Conservation (phyloP, 2,888 invertebrate species). For the Mystacides longicornis region DNA sequence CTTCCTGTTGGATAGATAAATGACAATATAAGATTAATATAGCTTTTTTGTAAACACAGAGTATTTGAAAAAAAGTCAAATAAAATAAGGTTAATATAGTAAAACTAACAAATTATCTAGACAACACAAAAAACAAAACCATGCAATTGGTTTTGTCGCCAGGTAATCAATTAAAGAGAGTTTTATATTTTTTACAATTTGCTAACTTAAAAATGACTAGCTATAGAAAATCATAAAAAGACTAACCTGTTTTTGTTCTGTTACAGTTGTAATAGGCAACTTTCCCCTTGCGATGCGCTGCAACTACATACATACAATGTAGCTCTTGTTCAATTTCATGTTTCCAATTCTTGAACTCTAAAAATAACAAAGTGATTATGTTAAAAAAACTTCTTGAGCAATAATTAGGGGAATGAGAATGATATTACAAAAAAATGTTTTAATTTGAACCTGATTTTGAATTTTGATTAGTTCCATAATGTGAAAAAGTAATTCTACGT, state of each 20-base stretch:
- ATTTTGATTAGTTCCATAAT: not conserved
- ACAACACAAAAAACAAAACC: not conserved
- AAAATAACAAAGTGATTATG: not conserved
- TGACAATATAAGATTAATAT: not conserved
- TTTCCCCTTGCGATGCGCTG: not conserved
- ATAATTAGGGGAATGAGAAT: conserved; percentile 2
- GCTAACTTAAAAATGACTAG: not conserved
- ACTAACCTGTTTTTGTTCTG: conserved; percentile 2
- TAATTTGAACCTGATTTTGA: not conserved
- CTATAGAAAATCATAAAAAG: not conserved
- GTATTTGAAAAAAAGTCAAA: not conserved
- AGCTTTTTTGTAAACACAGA: not conserved
- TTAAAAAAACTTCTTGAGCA: not conserved
- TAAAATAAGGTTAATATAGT: not conserved
- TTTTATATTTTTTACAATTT: not conserved
- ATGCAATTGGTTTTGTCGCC: not conserved
- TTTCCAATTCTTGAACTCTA: conserved; percentile 5
- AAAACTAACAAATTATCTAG: not conserved
- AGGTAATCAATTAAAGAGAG: not conserved
- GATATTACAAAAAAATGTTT: not conserved
- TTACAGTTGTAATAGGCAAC: conserved; percentile 3
- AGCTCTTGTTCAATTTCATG: conserved; percentile 1
- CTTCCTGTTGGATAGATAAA: not conserved
- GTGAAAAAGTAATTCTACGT: too few relatives aligned
- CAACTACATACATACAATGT: not conserved